Evolutionary conservation across 2,797 vertebrate genomes (phyloP), one percentile per base, ranked within the genome.

Genomic region (Cyprinella venusta): DNA sequence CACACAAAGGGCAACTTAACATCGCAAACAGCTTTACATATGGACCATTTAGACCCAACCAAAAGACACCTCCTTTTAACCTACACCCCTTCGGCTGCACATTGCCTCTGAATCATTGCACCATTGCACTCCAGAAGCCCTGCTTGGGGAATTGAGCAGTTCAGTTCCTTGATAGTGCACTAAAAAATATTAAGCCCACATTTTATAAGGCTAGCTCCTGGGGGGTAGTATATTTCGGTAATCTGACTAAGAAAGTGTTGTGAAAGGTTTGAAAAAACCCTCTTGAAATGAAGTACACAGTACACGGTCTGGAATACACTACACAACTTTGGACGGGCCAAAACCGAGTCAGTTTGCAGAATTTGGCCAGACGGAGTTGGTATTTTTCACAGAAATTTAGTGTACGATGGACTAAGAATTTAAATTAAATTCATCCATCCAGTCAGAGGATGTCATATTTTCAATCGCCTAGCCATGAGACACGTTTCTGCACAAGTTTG

Each of bases 21-120:
- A 69, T 68, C 75, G 69, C 81, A 84, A 88, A 84, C 70, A 84
- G 56, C 65, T 67, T 65, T 80, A 80, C 77, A 85, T 83, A 69
- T 76, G 74, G 80, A 85, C 63, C 85, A 85, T 81, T 86, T 86
- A 86, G 79, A 86, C 75, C 59, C 16, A 59, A 26, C 65, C 33
- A 24, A 70, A 82, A 82, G 85, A 85, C 75, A 82, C 79, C 74
- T 84, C 76, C 65, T 83, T 86, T 87, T 86, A 85, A 87, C 86
- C 83, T 84, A 79, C 80, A 88, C 79, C 80, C 61, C 65, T 48
- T 78, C 72, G 72, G 82, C 80, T 64, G 59, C 67, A 81, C 77
- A 79, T 40, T 64, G 83, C 61, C 52, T 75, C 80, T 80, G 82
- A 84, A 76, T 84, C 80, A 83, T 48, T 82, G 45, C 9, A 7